Percentiles rank a stretch among this genome's conserved stretches.
Conservation (phyloP, 2,888 invertebrate species). For the Ectemnius cavifrons region DNA sequence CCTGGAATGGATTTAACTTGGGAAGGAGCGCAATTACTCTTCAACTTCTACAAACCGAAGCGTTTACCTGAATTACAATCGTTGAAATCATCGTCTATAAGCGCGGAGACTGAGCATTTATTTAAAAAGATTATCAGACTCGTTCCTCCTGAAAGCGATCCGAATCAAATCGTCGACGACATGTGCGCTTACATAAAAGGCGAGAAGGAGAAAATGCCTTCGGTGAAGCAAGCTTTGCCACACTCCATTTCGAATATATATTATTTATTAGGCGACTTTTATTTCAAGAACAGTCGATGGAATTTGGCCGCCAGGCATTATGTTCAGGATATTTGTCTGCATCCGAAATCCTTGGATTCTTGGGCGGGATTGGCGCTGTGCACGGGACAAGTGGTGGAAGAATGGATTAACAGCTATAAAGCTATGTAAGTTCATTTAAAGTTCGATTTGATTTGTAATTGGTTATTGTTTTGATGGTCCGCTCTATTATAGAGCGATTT, state of each 20-base stretch:
- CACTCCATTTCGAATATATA: conserved; percentile 87
- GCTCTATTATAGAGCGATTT: too few relatives aligned
- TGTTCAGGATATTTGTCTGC: conserved; percentile 89
- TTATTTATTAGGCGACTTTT: conserved; percentile 94
- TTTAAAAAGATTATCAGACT: conserved; percentile 85
- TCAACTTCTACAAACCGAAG: conserved; percentile 90
- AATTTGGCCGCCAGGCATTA: conserved; percentile 89
- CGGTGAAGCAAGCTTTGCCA: conserved; percentile 80
- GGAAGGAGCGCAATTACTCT: conserved; percentile 86
- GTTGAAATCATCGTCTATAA: conserved; percentile 86
- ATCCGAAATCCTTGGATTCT: conserved; percentile 90
- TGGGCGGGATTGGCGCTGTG: conserved; percentile 95
- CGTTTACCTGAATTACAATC: conserved; percentile 90
- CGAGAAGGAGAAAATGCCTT: conserved; percentile 80
- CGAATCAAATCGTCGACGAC: conserved; percentile 82
- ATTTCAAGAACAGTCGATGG: conserved; percentile 92
- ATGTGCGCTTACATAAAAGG: conserved; percentile 86
- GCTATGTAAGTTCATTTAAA: conserved; percentile 78
- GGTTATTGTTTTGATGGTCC: too few relatives aligned
- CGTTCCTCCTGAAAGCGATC: conserved; percentile 85
- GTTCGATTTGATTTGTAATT: too few relatives aligned
- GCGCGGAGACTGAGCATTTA: conserved; percentile 88
- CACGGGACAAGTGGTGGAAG: conserved; percentile 88
- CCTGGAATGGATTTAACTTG: conserved; percentile 85
- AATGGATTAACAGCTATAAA: conserved; percentile 87